These are phyloP conservation scores for Channa striata DNA, from an alignment of 2,797 vertebrate genomes.

Conservation along the genomic window DNA sequence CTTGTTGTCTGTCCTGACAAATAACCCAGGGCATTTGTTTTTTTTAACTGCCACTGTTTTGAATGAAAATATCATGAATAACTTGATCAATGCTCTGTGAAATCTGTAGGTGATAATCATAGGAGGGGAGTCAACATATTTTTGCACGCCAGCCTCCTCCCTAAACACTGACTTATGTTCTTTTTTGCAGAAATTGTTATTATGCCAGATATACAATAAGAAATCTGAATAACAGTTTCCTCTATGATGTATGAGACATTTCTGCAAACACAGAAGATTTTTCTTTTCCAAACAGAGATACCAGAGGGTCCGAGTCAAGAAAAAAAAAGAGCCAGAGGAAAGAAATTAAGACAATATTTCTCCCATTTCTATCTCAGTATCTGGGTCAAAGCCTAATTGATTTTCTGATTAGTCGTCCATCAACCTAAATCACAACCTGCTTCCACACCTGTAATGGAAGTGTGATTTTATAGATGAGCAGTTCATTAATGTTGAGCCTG, in stretches of 20 bases:
- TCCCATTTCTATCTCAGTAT: constrained; percentile 88
- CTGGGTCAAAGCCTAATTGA: constrained; percentile 95
- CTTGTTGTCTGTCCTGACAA: neutral
- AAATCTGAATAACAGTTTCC: constrained; percentile 15
- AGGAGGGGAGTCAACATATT: neutral
- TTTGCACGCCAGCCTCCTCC: too few species aligned
- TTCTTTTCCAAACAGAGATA: constrained; percentile 70
- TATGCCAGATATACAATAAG: too few species aligned
- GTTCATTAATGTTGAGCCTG: constrained; percentile 65
- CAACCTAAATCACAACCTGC: constrained; percentile 85
- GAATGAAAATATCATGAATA: constrained; percentile 20
- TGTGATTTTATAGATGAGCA: constrained; percentile 60
- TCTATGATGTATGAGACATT: constrained; percentile 33
- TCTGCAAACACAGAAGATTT: constrained; percentile 67
- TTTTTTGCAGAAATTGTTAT: too few species aligned
- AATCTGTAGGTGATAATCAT: constrained; percentile 7
- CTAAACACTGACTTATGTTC: too few species aligned
- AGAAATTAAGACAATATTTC: constrained; percentile 80
- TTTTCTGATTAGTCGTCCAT: constrained; percentile 89
- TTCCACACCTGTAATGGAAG: constrained; percentile 77
- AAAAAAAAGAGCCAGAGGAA: constrained; percentile 78
- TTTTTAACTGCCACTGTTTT: constrained; percentile 4
- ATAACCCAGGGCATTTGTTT: constrained; percentile 18
- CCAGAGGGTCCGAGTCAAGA: constrained; percentile 63
- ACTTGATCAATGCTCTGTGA: constrained; percentile 12